A percentile compares a stretch with the other conserved stretches of the same genome.
Conservation (phyloP, 2,888 invertebrate genomes). For the Tetragnatha montana region DNA sequence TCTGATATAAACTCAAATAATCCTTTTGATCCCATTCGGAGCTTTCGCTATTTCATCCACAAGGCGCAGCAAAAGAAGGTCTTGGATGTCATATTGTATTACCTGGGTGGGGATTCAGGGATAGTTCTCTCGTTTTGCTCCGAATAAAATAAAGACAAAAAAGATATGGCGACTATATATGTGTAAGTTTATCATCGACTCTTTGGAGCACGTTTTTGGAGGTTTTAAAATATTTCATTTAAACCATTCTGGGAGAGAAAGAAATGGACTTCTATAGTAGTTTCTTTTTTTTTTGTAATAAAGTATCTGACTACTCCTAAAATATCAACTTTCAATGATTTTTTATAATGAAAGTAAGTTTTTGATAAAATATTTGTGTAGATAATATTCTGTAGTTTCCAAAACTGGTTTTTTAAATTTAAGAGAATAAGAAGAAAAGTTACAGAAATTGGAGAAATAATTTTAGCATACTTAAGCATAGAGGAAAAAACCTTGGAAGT, state of each 20-base stretch:
- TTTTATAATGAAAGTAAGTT: too few species aligned
- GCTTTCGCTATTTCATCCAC: not conserved
- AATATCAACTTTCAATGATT: too few species aligned
- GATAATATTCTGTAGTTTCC: not conserved
- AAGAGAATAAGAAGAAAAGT: not conserved
- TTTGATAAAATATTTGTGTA: too few species aligned
- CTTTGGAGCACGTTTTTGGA: not conserved
- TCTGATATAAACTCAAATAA: not conserved
- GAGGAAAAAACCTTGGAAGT: too few species aligned
- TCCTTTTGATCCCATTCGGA: not conserved
- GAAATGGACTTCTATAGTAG: too few species aligned
- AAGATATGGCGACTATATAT: not conserved
- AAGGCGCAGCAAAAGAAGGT: not conserved
- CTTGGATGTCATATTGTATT: not conserved
- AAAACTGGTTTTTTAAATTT: not conserved
- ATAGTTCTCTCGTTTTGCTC: not conserved
- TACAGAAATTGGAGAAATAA: not conserved
- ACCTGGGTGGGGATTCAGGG: not conserved
- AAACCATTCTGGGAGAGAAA: not conserved
- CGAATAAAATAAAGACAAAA: not conserved
- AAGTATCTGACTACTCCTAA: too few species aligned
- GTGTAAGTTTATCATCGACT: not conserved
- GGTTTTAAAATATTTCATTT: too few species aligned
- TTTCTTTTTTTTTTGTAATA: too few species aligned
- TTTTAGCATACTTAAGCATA: too few species aligned